Evolutionary conservation across 2,113 vertebrate species (phyloP), one percentile per base, ranked within the genome.

Genomic region (Lepisosteus osseus): DNA sequence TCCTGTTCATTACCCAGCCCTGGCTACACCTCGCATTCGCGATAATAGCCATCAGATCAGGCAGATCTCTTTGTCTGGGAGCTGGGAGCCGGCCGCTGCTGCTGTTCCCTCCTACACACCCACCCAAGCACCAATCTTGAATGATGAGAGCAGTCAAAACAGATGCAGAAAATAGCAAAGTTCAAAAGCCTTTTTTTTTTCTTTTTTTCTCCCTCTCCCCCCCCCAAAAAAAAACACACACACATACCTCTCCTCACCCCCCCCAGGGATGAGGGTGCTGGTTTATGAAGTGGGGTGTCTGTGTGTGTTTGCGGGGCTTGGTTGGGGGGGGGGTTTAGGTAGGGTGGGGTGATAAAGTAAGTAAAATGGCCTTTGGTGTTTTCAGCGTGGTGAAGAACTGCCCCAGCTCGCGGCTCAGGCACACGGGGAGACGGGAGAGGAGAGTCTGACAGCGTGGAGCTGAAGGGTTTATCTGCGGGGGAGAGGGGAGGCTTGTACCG

Each of bases 11-110:
- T 64, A 64, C 62, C 62, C 62, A 64, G 62, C 62, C 86, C 88
- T 87, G 92, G 92, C 94, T 94, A 92, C 91, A 93, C 87, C 94
- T 93, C 87, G 78, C 89, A 92, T 90, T 91, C 91, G 93, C 90
- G 94, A 93, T 95, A 95, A 95, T 93, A 94, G 93, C 93, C 93
- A 94, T 94, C 90, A 93, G 91, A 94, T 92, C 93, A 94, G 91
- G 91, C 89, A 91, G 86, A 90, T 84, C 90, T 94, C 94, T 96
- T 94, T 95, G 93, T 95, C 94, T 95, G 92, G 88, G 90, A 92
- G 92, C 89, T 88, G 87, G 89, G 92, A 87, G 90, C 89, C 87
- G 86, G 86, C 80, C 86, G 87, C 84, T 85, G 87, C 84, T 91
- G 89, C 92, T 84, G 90, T 83, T 92, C 83, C 93, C 91, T 92